Evolutionary conservation across 2,113 vertebrate genomes (phyloP).

Genomic region (Melospiza melodia): DNA sequence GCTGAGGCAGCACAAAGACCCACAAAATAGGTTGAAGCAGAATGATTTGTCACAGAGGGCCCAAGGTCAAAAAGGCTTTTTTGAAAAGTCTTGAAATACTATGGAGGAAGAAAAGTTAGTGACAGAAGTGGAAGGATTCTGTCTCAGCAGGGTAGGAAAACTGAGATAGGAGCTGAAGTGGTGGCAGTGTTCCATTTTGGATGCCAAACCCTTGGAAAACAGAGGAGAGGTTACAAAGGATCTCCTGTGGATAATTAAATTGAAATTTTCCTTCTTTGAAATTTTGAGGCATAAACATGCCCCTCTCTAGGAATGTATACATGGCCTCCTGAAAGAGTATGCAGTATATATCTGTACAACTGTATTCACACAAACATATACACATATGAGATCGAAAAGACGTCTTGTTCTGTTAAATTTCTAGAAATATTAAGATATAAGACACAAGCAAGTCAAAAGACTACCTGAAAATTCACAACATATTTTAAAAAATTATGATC

Average conservation of each 20-base stretch:
- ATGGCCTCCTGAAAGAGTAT: neutral
- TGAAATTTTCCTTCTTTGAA: neutral
- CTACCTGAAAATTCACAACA: neutral
- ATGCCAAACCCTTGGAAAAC: rapidly evolving
- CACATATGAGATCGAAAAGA: neutral
- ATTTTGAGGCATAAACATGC: rapidly evolving
- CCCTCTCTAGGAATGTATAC: rapidly evolving
- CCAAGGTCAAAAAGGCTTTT: neutral
- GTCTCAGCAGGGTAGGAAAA: neutral
- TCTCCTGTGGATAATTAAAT: neutral
- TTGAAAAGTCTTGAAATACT: neutral
- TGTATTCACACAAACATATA: neutral
- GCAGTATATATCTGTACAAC: neutral
- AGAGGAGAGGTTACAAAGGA: neutral
- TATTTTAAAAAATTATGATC: neutral
- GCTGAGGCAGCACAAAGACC: neutral
- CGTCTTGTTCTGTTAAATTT: neutral
- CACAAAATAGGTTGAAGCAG: neutral
- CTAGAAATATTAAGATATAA: neutral
- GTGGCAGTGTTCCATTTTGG: neutral
- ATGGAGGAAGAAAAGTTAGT: neutral
- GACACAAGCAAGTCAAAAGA: neutral
- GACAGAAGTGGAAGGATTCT: neutral
- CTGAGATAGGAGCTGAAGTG: neutral
- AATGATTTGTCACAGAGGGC: neutral